Percentiles rank a stretch among this genome's conserved stretches.
phyloP scores from a whole-genome alignment of 2,113 vertebrate species.

The Microcebus jonahi region DNA sequence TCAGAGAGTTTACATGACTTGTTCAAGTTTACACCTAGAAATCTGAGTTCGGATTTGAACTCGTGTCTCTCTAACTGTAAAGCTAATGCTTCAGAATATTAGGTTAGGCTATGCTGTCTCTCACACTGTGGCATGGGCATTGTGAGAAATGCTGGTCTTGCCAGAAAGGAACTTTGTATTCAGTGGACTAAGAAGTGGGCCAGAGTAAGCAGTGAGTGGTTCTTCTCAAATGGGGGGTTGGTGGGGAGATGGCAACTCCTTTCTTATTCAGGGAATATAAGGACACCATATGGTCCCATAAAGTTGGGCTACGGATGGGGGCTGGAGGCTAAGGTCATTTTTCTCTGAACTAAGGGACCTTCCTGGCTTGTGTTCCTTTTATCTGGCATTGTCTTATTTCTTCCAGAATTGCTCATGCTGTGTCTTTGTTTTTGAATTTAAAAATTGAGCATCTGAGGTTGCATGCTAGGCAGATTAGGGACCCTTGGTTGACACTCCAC shows the following conservation, averaged over 20 bases:
- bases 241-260: neutral
- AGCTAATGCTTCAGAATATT: neutral
- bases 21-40: neutral
- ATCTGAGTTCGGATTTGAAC: neutral
- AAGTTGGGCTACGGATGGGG: neutral
- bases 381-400: neutral
- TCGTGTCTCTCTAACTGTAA: neutral
- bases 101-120: neutral
- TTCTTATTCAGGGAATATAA: neutral
- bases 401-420: neutral
- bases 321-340: constrained; percentile 4
- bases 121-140: neutral
- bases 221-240: neutral
- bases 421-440: constrained; percentile 26
- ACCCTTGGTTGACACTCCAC: neutral
- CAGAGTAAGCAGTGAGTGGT: neutral
- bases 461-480: neutral
- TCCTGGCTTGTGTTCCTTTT: neutral
- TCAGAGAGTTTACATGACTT: neutral
- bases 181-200: neutral
- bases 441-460: neutral
- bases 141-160: neutral
- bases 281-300: neutral
- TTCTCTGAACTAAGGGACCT: neutral
- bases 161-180: neutral